These are phyloP conservation scores for Xiphorhynchus erythropygius DNA, from an alignment of 2,797 vertebrate species.

Conservation along the genomic window DNA sequence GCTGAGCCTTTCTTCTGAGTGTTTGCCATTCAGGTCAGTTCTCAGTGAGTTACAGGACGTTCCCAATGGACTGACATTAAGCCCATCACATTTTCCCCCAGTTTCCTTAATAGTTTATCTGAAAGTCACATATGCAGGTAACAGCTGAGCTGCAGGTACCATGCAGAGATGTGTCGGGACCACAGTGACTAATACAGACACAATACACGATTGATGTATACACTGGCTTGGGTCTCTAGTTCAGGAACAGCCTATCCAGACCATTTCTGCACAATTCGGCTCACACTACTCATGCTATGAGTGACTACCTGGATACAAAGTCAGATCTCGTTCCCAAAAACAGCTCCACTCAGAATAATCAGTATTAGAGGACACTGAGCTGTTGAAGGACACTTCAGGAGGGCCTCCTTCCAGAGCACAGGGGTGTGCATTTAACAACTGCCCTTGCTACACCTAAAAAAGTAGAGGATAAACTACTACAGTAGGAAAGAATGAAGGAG, in stretches of 20 bases:
- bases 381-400: not conserved
- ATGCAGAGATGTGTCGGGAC: not conserved
- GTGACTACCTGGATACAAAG: not conserved
- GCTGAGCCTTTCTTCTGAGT: not conserved
- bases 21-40: not conserved
- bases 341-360: not conserved
- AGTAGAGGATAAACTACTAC: not conserved
- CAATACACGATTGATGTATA: not conserved
- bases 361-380: not conserved
- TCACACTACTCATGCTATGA: not conserved
- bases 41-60: not conserved
- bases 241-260: not conserved
- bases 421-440: not conserved
- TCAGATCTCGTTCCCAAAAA: not conserved
- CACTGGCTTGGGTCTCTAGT: not conserved
- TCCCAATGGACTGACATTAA: not conserved
- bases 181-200: accelerated
- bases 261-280: not conserved
- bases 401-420: not conserved
- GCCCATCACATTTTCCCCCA: not conserved
- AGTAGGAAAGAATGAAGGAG: not conserved
- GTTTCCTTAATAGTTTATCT: not conserved
- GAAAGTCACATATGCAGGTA: not conserved
- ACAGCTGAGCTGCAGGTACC: not conserved
- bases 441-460: not conserved